Conservation (phyloP, 2,888 invertebrate species). For the Limulus polyphemus region DNA sequence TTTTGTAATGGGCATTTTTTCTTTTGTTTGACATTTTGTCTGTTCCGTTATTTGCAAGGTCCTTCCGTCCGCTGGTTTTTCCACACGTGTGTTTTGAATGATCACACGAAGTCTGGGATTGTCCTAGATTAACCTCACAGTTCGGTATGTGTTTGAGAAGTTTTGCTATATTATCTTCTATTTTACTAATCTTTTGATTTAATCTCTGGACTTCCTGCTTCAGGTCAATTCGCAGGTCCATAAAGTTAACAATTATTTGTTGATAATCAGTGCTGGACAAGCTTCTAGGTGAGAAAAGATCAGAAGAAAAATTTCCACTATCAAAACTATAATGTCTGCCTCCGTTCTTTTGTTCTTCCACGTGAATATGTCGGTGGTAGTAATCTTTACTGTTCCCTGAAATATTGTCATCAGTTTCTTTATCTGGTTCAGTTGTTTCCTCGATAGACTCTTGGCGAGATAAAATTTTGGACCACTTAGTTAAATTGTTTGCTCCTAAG, state of each 20-base stretch:
- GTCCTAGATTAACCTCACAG: no score
- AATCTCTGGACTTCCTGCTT: conserved; percentile 68
- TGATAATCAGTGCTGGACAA: conserved; percentile 22
- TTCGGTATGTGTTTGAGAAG: conserved; percentile 64
- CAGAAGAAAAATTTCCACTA: background rate
- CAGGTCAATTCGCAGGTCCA: conserved; percentile 71
- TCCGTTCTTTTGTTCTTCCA: no score
- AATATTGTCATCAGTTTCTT: background rate
- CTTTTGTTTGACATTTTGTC: no score
- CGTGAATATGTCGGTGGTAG: background rate
- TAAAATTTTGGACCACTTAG: background rate
- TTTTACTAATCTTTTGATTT: conserved; percentile 67
- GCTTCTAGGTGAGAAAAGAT: background rate
- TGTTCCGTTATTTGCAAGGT: no score
- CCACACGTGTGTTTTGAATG: no score
- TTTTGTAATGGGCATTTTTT: background rate
- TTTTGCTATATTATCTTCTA: conserved; percentile 93
- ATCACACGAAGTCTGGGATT: no score
- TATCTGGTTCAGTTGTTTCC: background rate
- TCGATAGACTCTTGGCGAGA: background rate
- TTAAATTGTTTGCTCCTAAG: background rate
- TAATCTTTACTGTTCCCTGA: no score
- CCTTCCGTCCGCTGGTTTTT: no score
- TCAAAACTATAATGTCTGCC: background rate
- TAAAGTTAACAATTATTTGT: conserved; percentile 63